Evolutionary conservation across 2,888 invertebrate species (phyloP), one percentile per base, ranked within the genome.

Genomic region (Rhimphoctona megacephalus): DNA sequence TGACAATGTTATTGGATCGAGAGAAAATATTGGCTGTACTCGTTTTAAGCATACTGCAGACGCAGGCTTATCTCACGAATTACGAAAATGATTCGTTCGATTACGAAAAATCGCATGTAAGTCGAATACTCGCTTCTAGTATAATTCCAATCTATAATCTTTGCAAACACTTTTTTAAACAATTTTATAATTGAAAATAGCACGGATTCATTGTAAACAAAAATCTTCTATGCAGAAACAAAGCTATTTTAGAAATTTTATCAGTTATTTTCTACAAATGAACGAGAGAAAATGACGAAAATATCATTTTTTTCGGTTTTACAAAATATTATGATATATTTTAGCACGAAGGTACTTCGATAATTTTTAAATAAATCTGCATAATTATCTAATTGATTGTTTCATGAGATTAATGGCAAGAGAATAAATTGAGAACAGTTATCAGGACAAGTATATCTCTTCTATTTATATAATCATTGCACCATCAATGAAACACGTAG

Each of bases 91-190:
- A 73, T 74, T 80, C 72, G 19, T 46, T 22, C 54, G 67, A 25
- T 69, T 54, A 77, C 9, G 61, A 66, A 39, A 83, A 78, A 22
- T 81, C 61, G n/a, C 57, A 81, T 14, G 86, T 86, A 61, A 86
- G 86, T 83, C 17, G 11, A 76, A 14, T 43, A 49, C 30, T 49
- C 14, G 3, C 43, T 70, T 19, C 14, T 25, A 49, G 19, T 17
- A 2, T 17, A 17, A 46, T 46, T 46, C 14, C 0, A 17, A 4
- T 17, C 0, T 5, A 0, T 4, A 7, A 7, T 2, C 11, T 11
- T 43, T 43, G 49, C 7, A 30, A 61, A 17, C 11, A 9, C 30
- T 25, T 17, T n/a, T 17, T 17, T 11, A 3, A 30, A 11, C 3
- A 17, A 57, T 30, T 25, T 25, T 57, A 30, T 25, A 57, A 57